phyloP scores from a whole-genome alignment of 2,113 vertebrate species.

The Odobenus rosmarus region DNA sequence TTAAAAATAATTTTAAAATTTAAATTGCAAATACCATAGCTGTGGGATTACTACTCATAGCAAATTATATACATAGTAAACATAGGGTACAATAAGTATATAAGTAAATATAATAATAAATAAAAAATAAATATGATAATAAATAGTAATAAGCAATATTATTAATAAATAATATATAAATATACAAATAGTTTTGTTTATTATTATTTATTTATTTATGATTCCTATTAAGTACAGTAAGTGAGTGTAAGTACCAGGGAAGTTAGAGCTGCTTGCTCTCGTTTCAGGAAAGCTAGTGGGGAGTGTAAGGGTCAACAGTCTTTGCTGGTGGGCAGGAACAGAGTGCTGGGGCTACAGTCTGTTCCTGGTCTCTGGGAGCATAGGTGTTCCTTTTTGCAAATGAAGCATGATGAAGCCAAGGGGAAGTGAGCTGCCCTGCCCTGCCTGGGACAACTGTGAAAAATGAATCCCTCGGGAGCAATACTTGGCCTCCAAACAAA shows the following conservation, averaged over 20 bases:
- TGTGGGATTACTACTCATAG: background rate
- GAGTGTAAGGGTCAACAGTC: background rate
- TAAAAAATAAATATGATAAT: background rate
- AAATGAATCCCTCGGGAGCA: background rate
- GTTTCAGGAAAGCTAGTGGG: background rate
- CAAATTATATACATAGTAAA: background rate
- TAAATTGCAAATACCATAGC: background rate
- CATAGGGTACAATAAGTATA: background rate
- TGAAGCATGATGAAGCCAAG: background rate
- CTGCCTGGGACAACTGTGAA: background rate
- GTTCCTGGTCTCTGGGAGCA: background rate
- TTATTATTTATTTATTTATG: background rate
- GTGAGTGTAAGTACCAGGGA: background rate
- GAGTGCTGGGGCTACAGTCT: background rate
- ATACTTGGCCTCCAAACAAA: constrained; percentile 14
- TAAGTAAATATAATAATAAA: background rate
- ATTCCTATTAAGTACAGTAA: background rate
- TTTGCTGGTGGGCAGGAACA: background rate
- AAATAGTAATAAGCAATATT: no score
- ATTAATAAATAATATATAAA: background rate
- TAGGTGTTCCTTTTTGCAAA: background rate
- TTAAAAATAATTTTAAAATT: background rate
- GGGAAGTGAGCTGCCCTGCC: background rate
- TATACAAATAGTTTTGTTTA: background rate
- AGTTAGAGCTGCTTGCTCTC: background rate